Conservation (phyloP, 1,140 invertebrate species). For the Protaetia brevitarsis region DNA sequence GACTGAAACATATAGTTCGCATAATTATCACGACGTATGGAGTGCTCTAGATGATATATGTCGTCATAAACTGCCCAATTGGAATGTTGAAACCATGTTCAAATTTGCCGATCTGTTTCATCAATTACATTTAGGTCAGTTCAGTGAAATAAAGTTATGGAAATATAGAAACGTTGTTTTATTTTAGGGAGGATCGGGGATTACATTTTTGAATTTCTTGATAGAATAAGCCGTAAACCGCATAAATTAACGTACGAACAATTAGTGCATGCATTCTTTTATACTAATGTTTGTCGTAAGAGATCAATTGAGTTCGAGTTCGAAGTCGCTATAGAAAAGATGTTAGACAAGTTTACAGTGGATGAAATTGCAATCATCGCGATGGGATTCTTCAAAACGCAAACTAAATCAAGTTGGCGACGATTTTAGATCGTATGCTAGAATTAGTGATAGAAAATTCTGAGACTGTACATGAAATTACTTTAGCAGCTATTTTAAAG, state of each 20-base stretch:
- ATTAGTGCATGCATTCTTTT: constrained; percentile 56
- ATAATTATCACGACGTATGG: constrained; percentile 55
- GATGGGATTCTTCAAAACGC: constrained; percentile 61
- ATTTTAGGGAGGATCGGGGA: constrained; percentile 41
- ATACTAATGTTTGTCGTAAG: constrained; percentile 51
- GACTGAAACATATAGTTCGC: constrained; percentile 38
- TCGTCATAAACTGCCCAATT: constrained; percentile 45
- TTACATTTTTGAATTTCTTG: constrained; percentile 50
- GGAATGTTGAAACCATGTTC: constrained; percentile 49
- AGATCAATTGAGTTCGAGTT: constrained; percentile 54
- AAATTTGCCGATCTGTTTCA: constrained; percentile 54
- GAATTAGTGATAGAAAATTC: constrained; percentile 44
- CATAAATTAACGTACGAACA: constrained; percentile 51
- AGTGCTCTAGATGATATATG: constrained; percentile 56
- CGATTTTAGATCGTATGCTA: constrained; percentile 50
- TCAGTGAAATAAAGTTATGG: neutral
- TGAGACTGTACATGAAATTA: constrained; percentile 51
- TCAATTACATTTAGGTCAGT: constrained; percentile 45
- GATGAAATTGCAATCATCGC: constrained; percentile 57
- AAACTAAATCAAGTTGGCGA: constrained; percentile 51
- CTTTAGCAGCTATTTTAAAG: constrained; percentile 56
- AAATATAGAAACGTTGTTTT: too few relatives aligned
- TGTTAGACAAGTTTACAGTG: constrained; percentile 50
- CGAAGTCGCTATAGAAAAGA: constrained; percentile 51
- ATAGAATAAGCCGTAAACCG: constrained; percentile 50